Conservation (phyloP, 2,888 invertebrate species). For the Panzeria rudis region DNA sequence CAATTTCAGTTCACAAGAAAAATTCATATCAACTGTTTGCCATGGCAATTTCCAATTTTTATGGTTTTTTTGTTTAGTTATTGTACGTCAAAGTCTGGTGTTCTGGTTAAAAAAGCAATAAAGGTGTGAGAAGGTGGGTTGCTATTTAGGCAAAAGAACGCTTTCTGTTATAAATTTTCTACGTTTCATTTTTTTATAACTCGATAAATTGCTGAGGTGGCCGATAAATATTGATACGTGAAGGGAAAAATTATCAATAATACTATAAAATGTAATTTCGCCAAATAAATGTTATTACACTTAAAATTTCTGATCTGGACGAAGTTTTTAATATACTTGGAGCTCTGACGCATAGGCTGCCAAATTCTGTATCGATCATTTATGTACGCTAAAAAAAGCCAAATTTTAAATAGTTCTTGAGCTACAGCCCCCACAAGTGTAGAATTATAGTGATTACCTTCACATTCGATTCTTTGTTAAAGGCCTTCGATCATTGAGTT, state of each 20-base stretch:
- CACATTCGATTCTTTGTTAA: too few relatives aligned
- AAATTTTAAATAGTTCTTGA: too few relatives aligned
- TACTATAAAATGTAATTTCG: background rate
- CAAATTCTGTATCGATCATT: too few relatives aligned
- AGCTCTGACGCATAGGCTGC: too few relatives aligned
- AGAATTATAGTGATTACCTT: too few relatives aligned
- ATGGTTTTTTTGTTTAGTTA: background rate
- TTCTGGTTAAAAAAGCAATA: background rate
- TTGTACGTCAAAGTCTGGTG: background rate
- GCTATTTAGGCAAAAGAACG: background rate
- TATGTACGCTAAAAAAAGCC: too few relatives aligned
- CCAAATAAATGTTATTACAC: background rate
- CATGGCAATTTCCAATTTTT: background rate
- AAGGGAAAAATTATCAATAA: background rate
- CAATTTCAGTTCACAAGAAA: background rate
- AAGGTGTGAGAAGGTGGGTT: background rate
- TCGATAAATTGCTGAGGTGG: slow-evolving; percentile 1
- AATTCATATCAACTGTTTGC: slow-evolving; percentile 8
- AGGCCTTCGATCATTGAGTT: too few relatives aligned
- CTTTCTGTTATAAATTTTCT: background rate
- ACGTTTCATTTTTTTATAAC: background rate
- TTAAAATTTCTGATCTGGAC: too few relatives aligned
- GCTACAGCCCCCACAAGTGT: too few relatives aligned
- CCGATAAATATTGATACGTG: background rate
- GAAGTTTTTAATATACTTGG: too few relatives aligned